Conservation (phyloP, 2,888 invertebrate genomes). For the Teleiodes luculella region DNA sequence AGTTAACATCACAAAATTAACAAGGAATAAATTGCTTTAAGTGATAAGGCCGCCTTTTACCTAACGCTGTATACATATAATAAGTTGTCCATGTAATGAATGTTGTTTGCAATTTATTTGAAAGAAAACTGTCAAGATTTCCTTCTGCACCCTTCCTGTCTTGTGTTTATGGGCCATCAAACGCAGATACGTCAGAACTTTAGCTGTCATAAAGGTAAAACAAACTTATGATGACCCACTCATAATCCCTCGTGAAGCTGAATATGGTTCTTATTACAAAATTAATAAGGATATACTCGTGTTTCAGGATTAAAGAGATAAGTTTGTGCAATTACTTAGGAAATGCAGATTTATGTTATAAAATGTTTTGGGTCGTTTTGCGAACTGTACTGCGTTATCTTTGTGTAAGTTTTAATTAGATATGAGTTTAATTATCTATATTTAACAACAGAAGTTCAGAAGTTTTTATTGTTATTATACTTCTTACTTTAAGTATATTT, state of each 20-base stretch:
- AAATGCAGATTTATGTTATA: constrained; percentile 6
- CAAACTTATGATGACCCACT: neutral
- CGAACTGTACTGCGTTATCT: neutral
- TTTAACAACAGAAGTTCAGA: neutral
- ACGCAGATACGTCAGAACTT: constrained; percentile 8
- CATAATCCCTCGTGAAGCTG: neutral
- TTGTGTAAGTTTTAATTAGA: neutral
- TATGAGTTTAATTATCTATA: neutral
- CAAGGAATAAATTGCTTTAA: too few relatives aligned
- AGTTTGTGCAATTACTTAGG: neutral
- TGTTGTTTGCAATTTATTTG: too few relatives aligned
- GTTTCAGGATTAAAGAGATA: neutral
- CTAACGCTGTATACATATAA: too few relatives aligned
- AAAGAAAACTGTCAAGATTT: too few relatives aligned
- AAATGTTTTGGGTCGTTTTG: neutral
- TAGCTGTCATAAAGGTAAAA: constrained; percentile 10
- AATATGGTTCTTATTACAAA: neutral
- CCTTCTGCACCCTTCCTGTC: too few relatives aligned
- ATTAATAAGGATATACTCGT: neutral
- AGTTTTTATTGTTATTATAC: too few relatives aligned
- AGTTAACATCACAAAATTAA: too few relatives aligned
- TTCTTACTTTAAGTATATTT: too few relatives aligned
- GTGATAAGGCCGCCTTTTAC: too few relatives aligned
- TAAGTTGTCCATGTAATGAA: too few relatives aligned
- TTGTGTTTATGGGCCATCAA: too few relatives aligned